Percentiles rank a stretch among this genome's conserved stretches.
These are phyloP conservation scores for Acomys russatus DNA, from an alignment of 2,797 vertebrate species.

Conservation along the genomic window DNA sequence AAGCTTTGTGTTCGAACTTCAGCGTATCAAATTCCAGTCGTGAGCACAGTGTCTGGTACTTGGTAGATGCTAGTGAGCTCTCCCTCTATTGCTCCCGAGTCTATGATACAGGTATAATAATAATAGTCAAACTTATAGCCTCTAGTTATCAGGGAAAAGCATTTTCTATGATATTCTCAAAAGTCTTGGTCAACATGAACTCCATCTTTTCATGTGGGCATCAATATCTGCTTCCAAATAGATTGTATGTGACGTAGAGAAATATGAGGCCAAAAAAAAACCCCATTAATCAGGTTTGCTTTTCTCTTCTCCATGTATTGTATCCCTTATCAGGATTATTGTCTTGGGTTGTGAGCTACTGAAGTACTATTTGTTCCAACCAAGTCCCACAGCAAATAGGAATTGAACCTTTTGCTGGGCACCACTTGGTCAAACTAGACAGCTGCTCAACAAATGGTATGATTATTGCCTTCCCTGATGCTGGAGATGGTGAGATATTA, in stretches of 20 bases:
- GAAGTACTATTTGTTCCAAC: slow-evolving; percentile 36
- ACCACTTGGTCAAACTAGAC: not conserved
- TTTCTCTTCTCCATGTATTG: not conserved
- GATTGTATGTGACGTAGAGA: not conserved
- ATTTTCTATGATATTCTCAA: not conserved
- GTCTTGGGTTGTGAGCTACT: not conserved
- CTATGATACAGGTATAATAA: not conserved
- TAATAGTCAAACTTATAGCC: not conserved
- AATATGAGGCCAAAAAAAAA: not conserved
- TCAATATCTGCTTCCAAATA: not conserved
- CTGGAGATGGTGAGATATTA: not conserved
- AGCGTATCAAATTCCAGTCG: not conserved
- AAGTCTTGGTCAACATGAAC: not conserved
- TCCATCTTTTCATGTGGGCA: not conserved
- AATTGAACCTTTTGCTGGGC: not conserved
- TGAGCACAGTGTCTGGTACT: not conserved
- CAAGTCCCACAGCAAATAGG: not conserved
- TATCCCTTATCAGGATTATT: not conserved
- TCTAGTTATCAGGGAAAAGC: not conserved
- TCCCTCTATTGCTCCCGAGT: not conserved
- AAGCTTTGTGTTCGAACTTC: not conserved
- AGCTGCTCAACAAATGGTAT: slow-evolving; percentile 3
- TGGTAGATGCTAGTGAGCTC: not conserved
- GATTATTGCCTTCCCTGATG: not conserved
- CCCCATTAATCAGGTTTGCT: not conserved